Conservation (phyloP, 2,888 invertebrate species). For the Muscina levida region DNA sequence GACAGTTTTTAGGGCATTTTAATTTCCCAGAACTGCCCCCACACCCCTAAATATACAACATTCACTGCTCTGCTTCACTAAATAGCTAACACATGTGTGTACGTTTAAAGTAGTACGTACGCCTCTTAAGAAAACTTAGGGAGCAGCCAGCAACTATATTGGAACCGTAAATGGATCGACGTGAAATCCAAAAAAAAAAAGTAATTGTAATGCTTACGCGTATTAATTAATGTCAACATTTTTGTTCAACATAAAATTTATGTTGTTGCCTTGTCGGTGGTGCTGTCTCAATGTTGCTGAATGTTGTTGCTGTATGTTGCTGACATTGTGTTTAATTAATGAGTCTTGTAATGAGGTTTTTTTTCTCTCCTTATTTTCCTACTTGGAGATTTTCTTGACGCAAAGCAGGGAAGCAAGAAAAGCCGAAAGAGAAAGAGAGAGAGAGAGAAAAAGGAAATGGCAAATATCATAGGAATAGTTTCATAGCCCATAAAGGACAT, state of each 20-base stretch:
- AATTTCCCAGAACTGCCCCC: constrained; percentile 22
- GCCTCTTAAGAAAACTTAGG: neutral
- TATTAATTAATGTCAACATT: constrained; percentile 68
- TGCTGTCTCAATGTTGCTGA: constrained; percentile 37
- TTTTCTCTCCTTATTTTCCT: neutral
- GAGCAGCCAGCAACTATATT: no score
- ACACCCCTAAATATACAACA: neutral
- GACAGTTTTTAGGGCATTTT: constrained; percentile 22
- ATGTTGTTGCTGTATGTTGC: constrained; percentile 52
- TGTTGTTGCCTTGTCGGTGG: constrained; percentile 43
- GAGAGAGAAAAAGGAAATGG: neutral
- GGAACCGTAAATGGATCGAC: no score
- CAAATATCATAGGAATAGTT: constrained; percentile 17
- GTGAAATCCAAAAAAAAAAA: constrained; percentile 39
- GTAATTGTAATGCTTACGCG: constrained; percentile 56
- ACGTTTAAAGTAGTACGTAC: no score
- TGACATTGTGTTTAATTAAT: constrained; percentile 66
- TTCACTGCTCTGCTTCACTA: constrained; percentile 13
- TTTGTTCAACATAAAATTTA: constrained; percentile 63
- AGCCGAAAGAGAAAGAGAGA: neutral
- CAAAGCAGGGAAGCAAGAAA: neutral
- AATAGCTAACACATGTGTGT: constrained; percentile 49
- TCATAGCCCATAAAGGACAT: constrained; percentile 25
- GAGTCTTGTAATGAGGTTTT: constrained; percentile 54
- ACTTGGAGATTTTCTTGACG: neutral